These are phyloP conservation scores for Cherax quadricarinatus DNA, from an alignment of 1,140 invertebrate genomes.

Conservation along the genomic window DNA sequence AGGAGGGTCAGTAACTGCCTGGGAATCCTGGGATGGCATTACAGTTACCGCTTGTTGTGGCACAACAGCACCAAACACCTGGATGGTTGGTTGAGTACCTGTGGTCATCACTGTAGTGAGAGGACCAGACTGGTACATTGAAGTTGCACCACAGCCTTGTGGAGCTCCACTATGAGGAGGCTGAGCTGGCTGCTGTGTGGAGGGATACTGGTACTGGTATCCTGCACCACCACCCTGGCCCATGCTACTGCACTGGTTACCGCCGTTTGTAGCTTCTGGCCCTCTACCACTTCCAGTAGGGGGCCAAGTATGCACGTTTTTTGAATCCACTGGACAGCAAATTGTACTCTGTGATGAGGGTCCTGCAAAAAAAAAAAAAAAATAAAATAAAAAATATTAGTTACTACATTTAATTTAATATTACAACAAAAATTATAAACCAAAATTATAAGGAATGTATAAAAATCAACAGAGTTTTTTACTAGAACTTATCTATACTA, in stretches of 20 bases:
- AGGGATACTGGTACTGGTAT: slow-evolving; percentile 79
- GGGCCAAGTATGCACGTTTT: slow-evolving; percentile 97
- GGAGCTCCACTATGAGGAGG: slow-evolving; percentile 67
- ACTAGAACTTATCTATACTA: slow-evolving; percentile 15
- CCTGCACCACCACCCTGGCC: slow-evolving; percentile 15
- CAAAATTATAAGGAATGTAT: not conserved
- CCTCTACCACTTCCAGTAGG: slow-evolving; percentile 91
- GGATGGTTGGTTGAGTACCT: slow-evolving; percentile 60
- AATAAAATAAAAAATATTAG: slow-evolving; percentile 5
- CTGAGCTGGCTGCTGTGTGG: slow-evolving; percentile 76
- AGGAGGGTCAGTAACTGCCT: slow-evolving; percentile 57
- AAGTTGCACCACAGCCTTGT: slow-evolving; percentile 54
- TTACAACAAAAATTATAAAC: slow-evolving; percentile 17
- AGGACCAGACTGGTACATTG: slow-evolving; percentile 56
- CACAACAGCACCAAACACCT: slow-evolving; percentile 67
- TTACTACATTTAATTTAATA: not conserved
- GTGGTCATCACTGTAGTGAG: slow-evolving; percentile 65
- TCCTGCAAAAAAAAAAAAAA: slow-evolving; percentile 51
- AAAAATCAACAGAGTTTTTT: not conserved
- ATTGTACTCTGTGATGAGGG: slow-evolving; percentile 68
- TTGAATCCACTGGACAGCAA: slow-evolving; percentile 93
- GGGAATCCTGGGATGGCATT: slow-evolving; percentile 65
- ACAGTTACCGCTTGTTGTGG: slow-evolving; percentile 60
- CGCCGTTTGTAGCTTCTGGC: slow-evolving; percentile 77
- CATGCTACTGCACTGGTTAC: slow-evolving; percentile 10